Percentiles rank a stretch among this genome's conserved stretches.
Conservation (phyloP, 2,888 invertebrate genomes). For the Silvanus unidentatus region DNA sequence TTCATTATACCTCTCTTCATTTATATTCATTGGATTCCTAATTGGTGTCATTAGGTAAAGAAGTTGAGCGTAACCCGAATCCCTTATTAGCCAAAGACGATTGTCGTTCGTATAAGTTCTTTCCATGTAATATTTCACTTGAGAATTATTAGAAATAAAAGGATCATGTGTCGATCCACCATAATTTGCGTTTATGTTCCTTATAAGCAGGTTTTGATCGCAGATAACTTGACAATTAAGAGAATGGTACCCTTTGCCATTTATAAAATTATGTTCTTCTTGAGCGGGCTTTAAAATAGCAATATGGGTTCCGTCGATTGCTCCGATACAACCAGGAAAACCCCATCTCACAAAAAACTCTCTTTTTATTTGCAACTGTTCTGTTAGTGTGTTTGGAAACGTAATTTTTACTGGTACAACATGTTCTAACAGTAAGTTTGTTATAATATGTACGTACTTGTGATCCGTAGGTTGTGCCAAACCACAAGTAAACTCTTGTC, state of each 20-base stretch:
- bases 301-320: slow-evolving; percentile 8
- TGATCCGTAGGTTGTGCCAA: background rate
- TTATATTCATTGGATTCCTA: background rate
- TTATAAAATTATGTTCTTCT: slow-evolving; percentile 10
- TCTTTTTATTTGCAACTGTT: slow-evolving; percentile 3
- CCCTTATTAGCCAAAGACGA: slow-evolving; percentile 1
- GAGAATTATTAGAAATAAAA: slow-evolving; percentile 8
- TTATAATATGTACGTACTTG: background rate
- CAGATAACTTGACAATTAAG: slow-evolving; percentile 10
- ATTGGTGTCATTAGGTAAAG: slow-evolving; percentile 3
- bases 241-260: slow-evolving; percentile 11
- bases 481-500: slow-evolving; percentile 1
- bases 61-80: slow-evolving; percentile 1
- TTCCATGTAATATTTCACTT: slow-evolving; percentile 4
- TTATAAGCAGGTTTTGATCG: slow-evolving; percentile 6
- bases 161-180: slow-evolving; percentile 10
- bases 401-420: background rate
- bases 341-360: slow-evolving; percentile 5
- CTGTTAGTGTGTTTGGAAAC: background rate
- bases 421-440: background rate
- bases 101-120: no score
- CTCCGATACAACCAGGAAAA: slow-evolving; percentile 8
- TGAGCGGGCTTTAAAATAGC: slow-evolving; percentile 8
- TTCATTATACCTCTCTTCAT: slow-evolving; percentile 5
- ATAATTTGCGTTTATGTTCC: slow-evolving; percentile 9